Base-by-base conservation (phyloP, 2,888 invertebrate species). In the Dicranocentrus wangi region DNA sequence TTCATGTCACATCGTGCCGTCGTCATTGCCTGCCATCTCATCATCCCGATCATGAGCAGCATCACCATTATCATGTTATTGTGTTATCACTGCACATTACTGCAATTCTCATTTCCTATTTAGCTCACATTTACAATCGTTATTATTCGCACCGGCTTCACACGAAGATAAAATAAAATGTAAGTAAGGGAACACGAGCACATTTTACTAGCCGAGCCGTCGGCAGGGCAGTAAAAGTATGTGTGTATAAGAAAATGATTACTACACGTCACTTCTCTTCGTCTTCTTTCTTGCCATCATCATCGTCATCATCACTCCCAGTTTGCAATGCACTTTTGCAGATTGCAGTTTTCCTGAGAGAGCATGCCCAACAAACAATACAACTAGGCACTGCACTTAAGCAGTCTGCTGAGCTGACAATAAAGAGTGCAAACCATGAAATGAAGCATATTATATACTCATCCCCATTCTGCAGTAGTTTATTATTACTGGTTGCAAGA, bases 71-170 rank as follows among this genome's bases (percentile, higher is more conserved):
- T 10, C 58, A 23, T 25, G 58, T 58, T 25, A 58, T 58, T 58
- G 23, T 58, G 23, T 58, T 25, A 58, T 27, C 58, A 58, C 25
- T 58, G 58, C 58, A 58, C 58, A 58, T 58, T 58, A 58, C n/a
- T 58, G 25, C 58, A 25, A 23, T 2, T 58, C 58, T 58, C 58
- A 13, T 58, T 58, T 58, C 58, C 58, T 58, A 58, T 58, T 58
- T 58, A 58, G 58, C 58, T 58, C 58, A 58, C n/a, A 58, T 23
- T 58, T 58, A 25, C 58, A 58, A 23, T 58, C 58, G 58, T 25
- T 58, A 25, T 58, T n/a, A 13, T 58, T 58, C 25, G 32, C 25
- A n/a, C 58, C 58, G 58, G 58, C 58, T 58, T 58, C 58, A 58
- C 58, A 58, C 58, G 58, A 23, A 21, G 25, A 58, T 27, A 58